Conservation (phyloP, 1,140 invertebrate species). For the Bradynema listronoti region DNA sequence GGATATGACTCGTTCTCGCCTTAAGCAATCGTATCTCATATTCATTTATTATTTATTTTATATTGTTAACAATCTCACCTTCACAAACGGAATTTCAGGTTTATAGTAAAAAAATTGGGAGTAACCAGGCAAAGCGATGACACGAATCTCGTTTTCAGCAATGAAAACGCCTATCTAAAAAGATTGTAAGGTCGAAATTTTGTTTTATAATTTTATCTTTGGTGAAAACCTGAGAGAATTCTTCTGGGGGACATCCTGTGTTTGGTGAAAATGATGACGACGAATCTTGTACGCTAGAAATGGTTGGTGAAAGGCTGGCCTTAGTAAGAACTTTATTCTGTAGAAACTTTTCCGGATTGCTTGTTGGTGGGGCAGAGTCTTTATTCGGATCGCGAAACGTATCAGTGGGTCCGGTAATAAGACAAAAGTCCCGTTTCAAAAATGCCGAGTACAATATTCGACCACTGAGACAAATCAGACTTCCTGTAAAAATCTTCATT, state of each 20-base stretch:
- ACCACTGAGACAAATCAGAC: slow-evolving; percentile 44
- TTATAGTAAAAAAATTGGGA: slow-evolving; percentile 41
- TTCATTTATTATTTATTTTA: slow-evolving; percentile 8
- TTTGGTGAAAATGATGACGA: too few relatives aligned
- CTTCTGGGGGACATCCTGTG: slow-evolving; percentile 15
- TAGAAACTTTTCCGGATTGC: slow-evolving; percentile 38
- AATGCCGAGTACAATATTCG: slow-evolving; percentile 41
- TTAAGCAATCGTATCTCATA: slow-evolving; percentile 1
- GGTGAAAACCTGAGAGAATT: slow-evolving; percentile 37
- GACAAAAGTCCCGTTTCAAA: slow-evolving; percentile 47
- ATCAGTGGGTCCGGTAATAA: slow-evolving; percentile 42
- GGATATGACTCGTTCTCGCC: slow-evolving; percentile 47
- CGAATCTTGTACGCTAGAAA: slow-evolving; percentile 18
- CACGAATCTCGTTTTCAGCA: slow-evolving; percentile 47
- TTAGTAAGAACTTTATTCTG: slow-evolving; percentile 47
- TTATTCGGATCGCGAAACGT: slow-evolving; percentile 36
- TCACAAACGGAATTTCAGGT: slow-evolving; percentile 47
- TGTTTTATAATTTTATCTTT: background rate
- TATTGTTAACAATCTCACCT: slow-evolving; percentile 31
- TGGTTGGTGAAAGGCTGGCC: slow-evolving; percentile 43
- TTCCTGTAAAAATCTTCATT: slow-evolving; percentile 31
- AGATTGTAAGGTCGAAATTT: background rate
- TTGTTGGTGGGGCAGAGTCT: slow-evolving; percentile 36
- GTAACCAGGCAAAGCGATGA: slow-evolving; percentile 48
- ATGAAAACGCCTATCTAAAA: slow-evolving; percentile 49